A percentile compares a stretch with the other conserved stretches of the same genome.
These are phyloP conservation scores for Helicoverpa armigera DNA, from an alignment of 1,140 invertebrate genomes.

Conservation along the genomic window DNA sequence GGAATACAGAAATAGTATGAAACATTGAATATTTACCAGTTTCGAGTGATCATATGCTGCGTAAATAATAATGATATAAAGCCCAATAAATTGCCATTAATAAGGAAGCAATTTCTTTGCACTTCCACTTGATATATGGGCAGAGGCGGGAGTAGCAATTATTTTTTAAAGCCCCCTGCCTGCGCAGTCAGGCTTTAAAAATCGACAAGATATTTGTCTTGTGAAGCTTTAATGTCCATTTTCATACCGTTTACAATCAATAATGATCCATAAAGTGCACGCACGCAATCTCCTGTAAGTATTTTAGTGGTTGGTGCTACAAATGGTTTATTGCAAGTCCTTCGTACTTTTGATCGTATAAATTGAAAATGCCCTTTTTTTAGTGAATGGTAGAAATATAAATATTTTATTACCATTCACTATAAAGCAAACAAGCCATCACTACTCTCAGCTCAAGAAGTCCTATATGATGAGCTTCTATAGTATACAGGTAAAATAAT, in stretches of 20 bases:
- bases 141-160: slow-evolving; percentile 60
- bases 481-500: too few relatives aligned
- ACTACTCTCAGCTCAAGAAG: too few relatives aligned
- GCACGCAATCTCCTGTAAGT: slow-evolving; percentile 48
- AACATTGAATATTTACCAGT: slow-evolving; percentile 18
- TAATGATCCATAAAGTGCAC: slow-evolving; percentile 61
- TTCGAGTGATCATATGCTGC: slow-evolving; percentile 19
- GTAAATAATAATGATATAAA: slow-evolving; percentile 51
- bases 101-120: slow-evolving; percentile 57
- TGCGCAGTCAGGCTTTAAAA: slow-evolving; percentile 56
- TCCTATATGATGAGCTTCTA: too few relatives aligned
- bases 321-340: slow-evolving; percentile 35
- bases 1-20: slow-evolving; percentile 27
- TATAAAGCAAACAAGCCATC: too few relatives aligned
- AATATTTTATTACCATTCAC: too few relatives aligned
- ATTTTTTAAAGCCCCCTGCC: slow-evolving; percentile 67
- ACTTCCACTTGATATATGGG: slow-evolving; percentile 50
- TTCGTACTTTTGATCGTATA: slow-evolving; percentile 8
- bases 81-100: slow-evolving; percentile 54
- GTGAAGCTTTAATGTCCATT: slow-evolving; percentile 68
- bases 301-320: slow-evolving; percentile 18
- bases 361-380: neutral
- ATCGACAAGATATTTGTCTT: slow-evolving; percentile 64
- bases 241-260: slow-evolving; percentile 67
- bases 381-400: neutral